A percentile compares a stretch with the other conserved stretches of the same genome.
Conservation (phyloP, 1,140 invertebrate species). For the Drosophila arizonae region DNA sequence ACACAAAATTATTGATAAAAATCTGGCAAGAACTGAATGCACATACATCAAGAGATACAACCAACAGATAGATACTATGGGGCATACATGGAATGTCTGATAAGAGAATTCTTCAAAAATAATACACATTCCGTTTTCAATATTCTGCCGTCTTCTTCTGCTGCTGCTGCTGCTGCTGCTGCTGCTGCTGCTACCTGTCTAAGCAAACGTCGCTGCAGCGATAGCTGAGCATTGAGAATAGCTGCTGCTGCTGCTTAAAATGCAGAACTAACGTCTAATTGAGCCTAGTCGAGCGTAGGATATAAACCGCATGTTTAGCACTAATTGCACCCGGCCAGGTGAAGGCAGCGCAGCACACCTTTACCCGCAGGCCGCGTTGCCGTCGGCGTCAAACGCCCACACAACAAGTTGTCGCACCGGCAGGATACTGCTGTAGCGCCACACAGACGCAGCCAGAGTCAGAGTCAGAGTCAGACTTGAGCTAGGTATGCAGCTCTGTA, state of each 20-base stretch:
- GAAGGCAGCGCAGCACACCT: slow-evolving; percentile 18
- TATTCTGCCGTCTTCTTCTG: not conserved
- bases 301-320: slow-evolving; percentile 31
- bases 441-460: slow-evolving; percentile 8
- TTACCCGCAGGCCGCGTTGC: slow-evolving; percentile 19
- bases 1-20: slow-evolving; percentile 44
- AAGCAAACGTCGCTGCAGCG: slow-evolving; percentile 6
- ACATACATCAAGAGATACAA: slow-evolving; percentile 17
- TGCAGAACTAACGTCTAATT: slow-evolving; percentile 24
- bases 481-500: slow-evolving; percentile 15
- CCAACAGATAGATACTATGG: slow-evolving; percentile 10
- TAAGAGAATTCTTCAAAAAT: slow-evolving; percentile 39
- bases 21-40: slow-evolving; percentile 33
- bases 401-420: slow-evolving; percentile 41
- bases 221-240: slow-evolving; percentile 4
- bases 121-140: not conserved
- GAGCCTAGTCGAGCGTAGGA: slow-evolving; percentile 37
- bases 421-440: slow-evolving; percentile 35
- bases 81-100: slow-evolving; percentile 8
- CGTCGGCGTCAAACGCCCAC: slow-evolving; percentile 44
- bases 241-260: not conserved
- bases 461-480: not conserved
- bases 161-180: not conserved
- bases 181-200: slow-evolving; percentile 43
- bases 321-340: slow-evolving; percentile 40